A percentile compares a stretch with the other conserved stretches of the same genome.
Conservation (phyloP, 2,888 invertebrate species). For the Mellilla xanthometata region DNA sequence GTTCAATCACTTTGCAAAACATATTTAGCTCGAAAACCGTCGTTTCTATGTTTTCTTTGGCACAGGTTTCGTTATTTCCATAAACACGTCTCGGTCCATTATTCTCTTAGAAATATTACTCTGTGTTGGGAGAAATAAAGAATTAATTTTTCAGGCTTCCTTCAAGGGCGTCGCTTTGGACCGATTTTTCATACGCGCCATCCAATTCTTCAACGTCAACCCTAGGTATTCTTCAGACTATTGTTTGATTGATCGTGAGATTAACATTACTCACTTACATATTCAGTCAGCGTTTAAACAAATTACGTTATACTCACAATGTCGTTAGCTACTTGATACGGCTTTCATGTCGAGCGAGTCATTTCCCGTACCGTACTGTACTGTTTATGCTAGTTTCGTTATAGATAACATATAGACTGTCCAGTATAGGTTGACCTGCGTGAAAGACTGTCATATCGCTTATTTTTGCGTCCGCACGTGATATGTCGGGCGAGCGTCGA, state of each 20-base stretch:
- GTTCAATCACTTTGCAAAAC: background rate
- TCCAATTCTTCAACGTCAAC: constrained; percentile 43
- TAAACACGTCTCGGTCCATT: constrained; percentile 11
- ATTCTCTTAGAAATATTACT: constrained; percentile 12
- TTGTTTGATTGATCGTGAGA: constrained; percentile 37
- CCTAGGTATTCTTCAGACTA: constrained; percentile 34
- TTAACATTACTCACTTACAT: constrained; percentile 30
- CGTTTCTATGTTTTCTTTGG: constrained; percentile 1
- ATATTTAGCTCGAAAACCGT: background rate
- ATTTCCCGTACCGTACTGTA: background rate
- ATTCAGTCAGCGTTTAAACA: constrained; percentile 14
- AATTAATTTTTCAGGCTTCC: constrained; percentile 24
- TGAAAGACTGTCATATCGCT: constrained; percentile 12
- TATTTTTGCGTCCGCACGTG: constrained; percentile 27
- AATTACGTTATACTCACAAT: constrained; percentile 2
- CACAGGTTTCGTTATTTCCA: constrained; percentile 2
- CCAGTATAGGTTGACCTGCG: constrained; percentile 19
- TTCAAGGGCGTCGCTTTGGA: constrained; percentile 27
- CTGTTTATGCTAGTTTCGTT: background rate
- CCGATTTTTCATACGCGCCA: constrained; percentile 38
- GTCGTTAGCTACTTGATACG: background rate
- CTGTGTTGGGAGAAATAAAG: constrained; percentile 19
- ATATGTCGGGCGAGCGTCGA: constrained; percentile 20
- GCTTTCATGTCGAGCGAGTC: background rate
- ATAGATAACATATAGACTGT: constrained; percentile 10